Base-by-base conservation (phyloP, 2,888 invertebrate species). In the Helobdella robusta region DNA sequence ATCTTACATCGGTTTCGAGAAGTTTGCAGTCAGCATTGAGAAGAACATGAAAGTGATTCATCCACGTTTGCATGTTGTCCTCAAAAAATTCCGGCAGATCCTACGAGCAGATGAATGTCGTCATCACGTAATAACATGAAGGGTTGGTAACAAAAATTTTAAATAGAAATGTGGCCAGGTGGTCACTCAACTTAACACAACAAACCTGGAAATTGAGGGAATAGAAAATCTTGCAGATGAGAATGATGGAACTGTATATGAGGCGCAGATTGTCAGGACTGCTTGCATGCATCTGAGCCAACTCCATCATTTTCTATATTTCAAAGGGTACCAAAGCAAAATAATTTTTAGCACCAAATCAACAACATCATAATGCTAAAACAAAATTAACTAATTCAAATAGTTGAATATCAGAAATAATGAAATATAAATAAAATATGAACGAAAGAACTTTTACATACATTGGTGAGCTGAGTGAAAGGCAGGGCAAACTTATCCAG, bases 51-150 rank as follows among this genome's bases (percentile, higher is more conserved):
- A 97, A 89, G 74, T 91, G 86, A 0, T 85, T 50, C 94, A 98
- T 97, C 97, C 98, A 98, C 0, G 84, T 84, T 28, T 83, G 83
- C 88, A 98, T 93, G 78, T 95, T 93, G 77, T 99, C 97, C 80
- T 98, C 98, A 78, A 98, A 99, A 82, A 91, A 95, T 81, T 98
- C 98, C 0, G 98, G 98, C 72, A 98, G 82, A 80, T 98, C 98
- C 84, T 85, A 68, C 5, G 32, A 54, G 3, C 23, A 54, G n/a
- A 30, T 56, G 5, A 30, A 56, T 5, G 28, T 3, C 8, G 6
- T 25, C 32, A 56, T 1, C n/a, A 25, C 44, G 44, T n/a, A 11
- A 40, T 40, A 40, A n/a, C 11, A 40, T 40, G 44, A 11, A 15
- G 11, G 44, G 11, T 40, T 40, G 44, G 11, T 40, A 11, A 15